Evolutionary conservation across 2,113 vertebrate species (phyloP).

Genomic region (Chelonoidis abingdonii): DNA sequence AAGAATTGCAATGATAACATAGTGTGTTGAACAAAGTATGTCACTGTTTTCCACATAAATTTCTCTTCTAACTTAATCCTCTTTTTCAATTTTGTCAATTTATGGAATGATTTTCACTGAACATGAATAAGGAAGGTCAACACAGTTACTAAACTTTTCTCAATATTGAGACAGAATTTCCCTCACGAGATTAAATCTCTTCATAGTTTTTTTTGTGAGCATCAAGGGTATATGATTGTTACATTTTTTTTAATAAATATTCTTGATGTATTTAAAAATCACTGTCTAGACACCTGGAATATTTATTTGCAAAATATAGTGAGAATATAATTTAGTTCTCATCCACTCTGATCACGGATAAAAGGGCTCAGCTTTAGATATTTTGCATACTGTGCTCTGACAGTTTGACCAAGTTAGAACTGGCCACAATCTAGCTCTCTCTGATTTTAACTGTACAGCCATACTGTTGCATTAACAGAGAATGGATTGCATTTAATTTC

Average conservation of each 20-base stretch:
- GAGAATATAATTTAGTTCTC: neutral
- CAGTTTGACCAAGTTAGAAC: neutral
- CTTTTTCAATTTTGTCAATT: neutral
- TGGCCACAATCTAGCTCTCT: neutral
- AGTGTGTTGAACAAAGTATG: neutral
- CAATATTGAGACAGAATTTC: neutral
- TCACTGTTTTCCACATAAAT: neutral
- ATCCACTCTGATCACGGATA: neutral
- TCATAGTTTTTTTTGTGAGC: neutral
- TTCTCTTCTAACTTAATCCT: neutral
- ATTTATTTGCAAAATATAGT: neutral
- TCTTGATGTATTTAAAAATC: neutral
- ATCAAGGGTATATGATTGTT: neutral
- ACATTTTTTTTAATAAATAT: neutral
- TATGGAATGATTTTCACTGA: neutral
- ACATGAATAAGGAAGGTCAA: neutral
- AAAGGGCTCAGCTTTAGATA: neutral
- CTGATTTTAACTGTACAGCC: neutral
- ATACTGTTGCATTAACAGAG: neutral
- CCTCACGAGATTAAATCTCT: neutral
- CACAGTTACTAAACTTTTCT: neutral
- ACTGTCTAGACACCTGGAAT: neutral
- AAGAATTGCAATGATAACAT: neutral
- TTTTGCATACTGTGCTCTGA: neutral
- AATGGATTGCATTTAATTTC: slow-evolving; percentile 18